Percentiles rank a stretch among this genome's conserved stretches.
These are phyloP conservation scores for Drosophila kohkoa DNA, from an alignment of 1,140 invertebrate genomes.

Conservation along the genomic window DNA sequence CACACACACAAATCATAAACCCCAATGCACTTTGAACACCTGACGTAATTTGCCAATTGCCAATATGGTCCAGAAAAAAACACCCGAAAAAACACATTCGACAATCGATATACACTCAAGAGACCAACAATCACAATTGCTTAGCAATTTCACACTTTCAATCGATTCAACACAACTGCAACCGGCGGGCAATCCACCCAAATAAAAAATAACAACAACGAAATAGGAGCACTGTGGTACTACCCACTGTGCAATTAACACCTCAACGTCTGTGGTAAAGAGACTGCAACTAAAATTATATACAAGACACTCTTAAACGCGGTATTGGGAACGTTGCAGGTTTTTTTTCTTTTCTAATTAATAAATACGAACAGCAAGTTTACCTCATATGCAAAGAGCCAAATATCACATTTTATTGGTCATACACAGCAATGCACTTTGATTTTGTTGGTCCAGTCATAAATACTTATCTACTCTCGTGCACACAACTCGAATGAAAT, in stretches of 20 bases:
- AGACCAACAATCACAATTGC: slow-evolving; percentile 74
- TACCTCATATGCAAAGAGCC: slow-evolving; percentile 58
- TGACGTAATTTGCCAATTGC: slow-evolving; percentile 78
- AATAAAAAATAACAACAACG: neutral
- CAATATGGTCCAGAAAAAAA: slow-evolving; percentile 31
- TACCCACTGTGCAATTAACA: slow-evolving; percentile 81
- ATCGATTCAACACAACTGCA: slow-evolving; percentile 54
- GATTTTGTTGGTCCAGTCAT: slow-evolving; percentile 65
- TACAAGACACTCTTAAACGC: slow-evolving; percentile 58
- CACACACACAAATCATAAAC: slow-evolving; percentile 74
- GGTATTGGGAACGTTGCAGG: slow-evolving; percentile 36
- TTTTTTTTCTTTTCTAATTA: slow-evolving; percentile 66
- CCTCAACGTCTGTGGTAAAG: slow-evolving; percentile 54
- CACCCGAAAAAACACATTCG: slow-evolving; percentile 50
- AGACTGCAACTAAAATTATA: slow-evolving; percentile 64
- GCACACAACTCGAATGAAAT: slow-evolving; percentile 9
- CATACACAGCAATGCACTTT: slow-evolving; percentile 74
- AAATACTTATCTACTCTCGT: slow-evolving; percentile 36
- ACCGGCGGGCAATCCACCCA: slow-evolving; percentile 56
- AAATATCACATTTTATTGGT: slow-evolving; percentile 67
- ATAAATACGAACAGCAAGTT: slow-evolving; percentile 56
- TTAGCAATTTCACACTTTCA: slow-evolving; percentile 82
- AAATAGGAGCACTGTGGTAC: slow-evolving; percentile 3
- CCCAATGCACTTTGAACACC: slow-evolving; percentile 54
- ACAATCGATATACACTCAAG: slow-evolving; percentile 14